A percentile compares a stretch with the other conserved stretches of the same genome.
These are phyloP conservation scores for Drepanosiphum platanoidis DNA, from an alignment of 2,888 invertebrate genomes.

Conservation along the genomic window DNA sequence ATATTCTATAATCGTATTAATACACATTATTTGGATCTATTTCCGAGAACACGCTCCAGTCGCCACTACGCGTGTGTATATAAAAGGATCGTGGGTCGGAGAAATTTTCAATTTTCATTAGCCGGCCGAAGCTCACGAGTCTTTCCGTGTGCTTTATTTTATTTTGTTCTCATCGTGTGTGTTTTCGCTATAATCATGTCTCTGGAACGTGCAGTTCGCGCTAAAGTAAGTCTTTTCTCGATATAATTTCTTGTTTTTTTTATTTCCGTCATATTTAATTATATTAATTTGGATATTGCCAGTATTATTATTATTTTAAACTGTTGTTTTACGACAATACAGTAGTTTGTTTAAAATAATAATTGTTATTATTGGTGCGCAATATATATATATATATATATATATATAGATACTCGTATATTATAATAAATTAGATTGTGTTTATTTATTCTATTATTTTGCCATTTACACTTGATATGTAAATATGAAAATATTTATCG, in stretches of 20 bases:
- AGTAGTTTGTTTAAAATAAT: too few species aligned
- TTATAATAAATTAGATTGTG: too few species aligned
- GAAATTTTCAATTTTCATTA: conserved; percentile 6
- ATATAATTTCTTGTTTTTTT: background rate
- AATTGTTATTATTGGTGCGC: too few species aligned
- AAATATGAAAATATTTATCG: too few species aligned
- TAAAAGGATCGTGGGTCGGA: background rate
- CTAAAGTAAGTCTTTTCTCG: conserved; percentile 78
- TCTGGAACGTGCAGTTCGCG: conserved; percentile 91
- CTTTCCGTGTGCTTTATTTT: background rate
- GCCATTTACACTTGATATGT: too few species aligned
- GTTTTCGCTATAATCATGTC: conserved; percentile 73
- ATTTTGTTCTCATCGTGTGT: conserved; percentile 27
- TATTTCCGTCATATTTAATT: background rate
- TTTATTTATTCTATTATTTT: too few species aligned
- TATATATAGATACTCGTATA: too few species aligned
- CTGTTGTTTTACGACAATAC: background rate
- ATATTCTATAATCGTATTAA: conserved; percentile 43
- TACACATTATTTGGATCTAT: conserved; percentile 38
- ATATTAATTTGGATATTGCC: background rate
- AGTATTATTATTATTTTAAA: background rate
- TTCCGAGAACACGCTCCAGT: conserved; percentile 42
- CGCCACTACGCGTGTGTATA: background rate
- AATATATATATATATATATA: too few species aligned
- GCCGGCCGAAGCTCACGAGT: background rate